Evolutionary conservation across 2,113 vertebrate genomes (phyloP).

Genomic region (Sinosuthora webbiana): DNA sequence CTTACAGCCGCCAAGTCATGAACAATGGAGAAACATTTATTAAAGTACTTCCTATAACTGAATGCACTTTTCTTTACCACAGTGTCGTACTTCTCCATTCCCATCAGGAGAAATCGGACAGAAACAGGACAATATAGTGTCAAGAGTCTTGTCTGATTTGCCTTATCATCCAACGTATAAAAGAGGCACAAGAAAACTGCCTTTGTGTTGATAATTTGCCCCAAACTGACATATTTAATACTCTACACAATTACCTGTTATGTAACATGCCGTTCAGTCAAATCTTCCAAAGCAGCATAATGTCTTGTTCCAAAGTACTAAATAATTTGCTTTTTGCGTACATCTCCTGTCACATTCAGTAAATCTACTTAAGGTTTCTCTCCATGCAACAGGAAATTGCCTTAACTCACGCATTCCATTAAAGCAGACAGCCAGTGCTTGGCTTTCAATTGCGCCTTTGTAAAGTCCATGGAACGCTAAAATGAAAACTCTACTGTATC

Average conservation of each 20-base stretch:
- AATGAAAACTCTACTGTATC: conserved; percentile 23
- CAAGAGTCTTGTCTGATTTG: background rate
- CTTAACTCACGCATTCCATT: conserved; percentile 51
- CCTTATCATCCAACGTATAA: background rate
- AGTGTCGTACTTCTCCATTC: background rate
- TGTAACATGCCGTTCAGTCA: background rate
- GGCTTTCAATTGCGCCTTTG: conserved; percentile 56
- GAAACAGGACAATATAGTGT: background rate
- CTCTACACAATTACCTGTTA: conserved; percentile 27
- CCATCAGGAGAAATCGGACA: background rate
- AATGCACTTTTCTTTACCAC: background rate
- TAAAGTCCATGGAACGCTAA: background rate
- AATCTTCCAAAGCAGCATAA: conserved; percentile 18
- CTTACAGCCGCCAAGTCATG: background rate
- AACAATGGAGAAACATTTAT: background rate
- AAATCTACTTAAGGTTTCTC: conserved; percentile 64
- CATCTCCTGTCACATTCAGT: conserved; percentile 41
- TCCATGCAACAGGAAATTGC: conserved; percentile 56
- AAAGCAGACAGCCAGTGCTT: conserved; percentile 24
- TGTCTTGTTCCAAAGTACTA: conserved; percentile 20
- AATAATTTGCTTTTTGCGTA: conserved; percentile 52
- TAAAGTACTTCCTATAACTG: background rate
- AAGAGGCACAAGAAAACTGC: background rate
- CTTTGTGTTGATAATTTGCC: background rate
- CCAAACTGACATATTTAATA: conserved; percentile 16